These are phyloP conservation scores for Synergus japonicus DNA, from an alignment of 2,888 invertebrate genomes.

Conservation along the genomic window DNA sequence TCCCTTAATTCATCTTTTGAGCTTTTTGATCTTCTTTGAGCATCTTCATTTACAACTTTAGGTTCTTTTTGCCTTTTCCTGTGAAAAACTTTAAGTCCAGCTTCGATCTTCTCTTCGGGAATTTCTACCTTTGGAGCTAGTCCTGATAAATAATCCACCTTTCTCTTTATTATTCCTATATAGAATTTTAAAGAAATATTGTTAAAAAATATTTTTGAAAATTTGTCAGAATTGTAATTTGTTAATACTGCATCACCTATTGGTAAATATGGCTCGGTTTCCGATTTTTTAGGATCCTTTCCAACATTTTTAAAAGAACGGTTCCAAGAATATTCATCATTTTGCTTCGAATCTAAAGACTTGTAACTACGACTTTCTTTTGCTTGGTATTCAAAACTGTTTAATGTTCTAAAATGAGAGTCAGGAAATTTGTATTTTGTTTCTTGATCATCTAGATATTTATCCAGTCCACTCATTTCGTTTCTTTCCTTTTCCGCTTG, in stretches of 20 bases:
- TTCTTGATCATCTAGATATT: conserved; percentile 50
- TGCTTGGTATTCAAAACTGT: background rate
- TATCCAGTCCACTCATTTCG: conserved; percentile 45
- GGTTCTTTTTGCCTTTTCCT: background rate
- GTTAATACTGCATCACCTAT: conserved; percentile 43
- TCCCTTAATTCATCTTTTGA: conserved; percentile 6
- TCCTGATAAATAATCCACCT: conserved; percentile 57
- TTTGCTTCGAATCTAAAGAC: background rate
- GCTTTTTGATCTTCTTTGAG: background rate
- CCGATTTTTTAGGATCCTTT: conserved; percentile 1
- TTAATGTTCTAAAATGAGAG: conserved; percentile 17
- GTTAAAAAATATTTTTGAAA: background rate
- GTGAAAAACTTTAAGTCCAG: background rate
- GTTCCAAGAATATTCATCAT: background rate
- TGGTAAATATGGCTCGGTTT: conserved; percentile 43
- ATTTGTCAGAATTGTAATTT: background rate
- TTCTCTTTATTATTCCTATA: conserved; percentile 57
- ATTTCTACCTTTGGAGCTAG: conserved; percentile 51
- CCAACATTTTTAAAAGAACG: background rate
- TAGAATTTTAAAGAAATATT: background rate
- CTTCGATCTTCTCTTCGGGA: conserved; percentile 42
- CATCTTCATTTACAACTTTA: background rate
- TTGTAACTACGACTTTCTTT: background rate
- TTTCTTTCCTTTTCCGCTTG: conserved; percentile 42
- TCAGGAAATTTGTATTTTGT: conserved; percentile 10